Conservation (phyloP, 1,140 invertebrate species). For the Neodiprion lecontei region DNA sequence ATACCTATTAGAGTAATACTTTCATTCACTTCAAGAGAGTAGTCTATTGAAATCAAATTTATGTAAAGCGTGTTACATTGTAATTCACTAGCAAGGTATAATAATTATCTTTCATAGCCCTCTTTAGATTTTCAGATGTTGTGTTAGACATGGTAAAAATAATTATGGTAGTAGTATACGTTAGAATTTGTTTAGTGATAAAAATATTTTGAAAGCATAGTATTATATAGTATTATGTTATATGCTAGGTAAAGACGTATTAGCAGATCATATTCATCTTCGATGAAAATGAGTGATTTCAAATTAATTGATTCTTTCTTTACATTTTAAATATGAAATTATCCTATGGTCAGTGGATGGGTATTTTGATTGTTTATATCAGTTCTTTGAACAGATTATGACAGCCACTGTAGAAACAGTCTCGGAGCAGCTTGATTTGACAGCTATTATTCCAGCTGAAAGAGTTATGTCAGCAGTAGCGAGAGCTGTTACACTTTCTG, state of each 20-base stretch:
- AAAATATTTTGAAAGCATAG: too few species aligned
- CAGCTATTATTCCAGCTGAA: slow-evolving; percentile 83
- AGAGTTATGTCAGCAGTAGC: slow-evolving; percentile 81
- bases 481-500: slow-evolving; percentile 86
- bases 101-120: not conserved
- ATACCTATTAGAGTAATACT: not conserved
- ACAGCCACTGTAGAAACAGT: slow-evolving; percentile 93
- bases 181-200: too few species aligned
- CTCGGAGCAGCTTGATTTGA: slow-evolving; percentile 83
- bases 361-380: slow-evolving; percentile 56
- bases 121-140: too few species aligned
- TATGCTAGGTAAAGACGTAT: too few species aligned
- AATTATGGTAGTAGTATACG: too few species aligned
- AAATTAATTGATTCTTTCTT: too few species aligned
- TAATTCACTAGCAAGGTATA: not conserved
- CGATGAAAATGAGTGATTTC: too few species aligned
- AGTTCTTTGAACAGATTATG: slow-evolving; percentile 79
- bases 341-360: not conserved
- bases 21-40: too few species aligned
- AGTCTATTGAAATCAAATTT: not conserved
- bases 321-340: too few species aligned
- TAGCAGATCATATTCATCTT: too few species aligned
- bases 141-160: too few species aligned
- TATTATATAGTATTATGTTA: too few species aligned
- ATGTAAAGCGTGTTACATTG: not conserved